Evolutionary conservation across 2,113 vertebrate genomes (phyloP), one percentile per base, ranked within the genome.

Genomic region (Myotis davidii): DNA sequence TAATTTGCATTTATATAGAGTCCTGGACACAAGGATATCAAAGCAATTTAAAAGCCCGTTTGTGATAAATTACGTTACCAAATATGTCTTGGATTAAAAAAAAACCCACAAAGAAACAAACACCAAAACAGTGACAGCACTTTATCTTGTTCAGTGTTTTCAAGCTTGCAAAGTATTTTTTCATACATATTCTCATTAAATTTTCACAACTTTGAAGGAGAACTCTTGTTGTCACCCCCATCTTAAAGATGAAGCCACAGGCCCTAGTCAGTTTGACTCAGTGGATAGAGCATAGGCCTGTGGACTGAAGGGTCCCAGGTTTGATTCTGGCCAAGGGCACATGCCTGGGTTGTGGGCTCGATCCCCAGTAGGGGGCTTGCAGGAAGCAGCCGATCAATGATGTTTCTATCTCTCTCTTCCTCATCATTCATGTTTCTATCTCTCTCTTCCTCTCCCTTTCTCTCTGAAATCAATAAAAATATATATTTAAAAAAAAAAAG

Each of bases 1-100:
- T 84, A 48, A 91, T 92, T 92, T 97, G 81, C 76, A 90, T 94
- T 97, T 94, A 94, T 84, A 93, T 14, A 94, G 94, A 93, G 72
- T 13, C 56, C 34, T 9, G 9, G 50, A 90, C 34, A 92, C n/a
- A 92, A 94, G 52, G 25, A 79, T 73, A 90, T 77, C 65, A 82
- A 91, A 94, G 81, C 61, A 82, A 86, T 77, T 93, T 83, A 42
- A 94, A 85, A 96, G 20, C 14, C 17, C 1, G 10, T 86, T 65
- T 77, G n/a, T 95, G 70, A 94, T 65, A 61, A 93, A 96, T 59
- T 79, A 69, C 1, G 48, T 42, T 52, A 81, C 13, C 23, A 72
- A 48, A 69, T 34, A 94, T 25, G 25, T 85, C 37, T 59, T n/a
- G 11, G 29, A 48, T 83, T 27, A 69, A 89, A 84, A 79, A 84